Base-by-base conservation (phyloP, 2,888 invertebrate genomes). In the Ferdinandea cuprea region DNA sequence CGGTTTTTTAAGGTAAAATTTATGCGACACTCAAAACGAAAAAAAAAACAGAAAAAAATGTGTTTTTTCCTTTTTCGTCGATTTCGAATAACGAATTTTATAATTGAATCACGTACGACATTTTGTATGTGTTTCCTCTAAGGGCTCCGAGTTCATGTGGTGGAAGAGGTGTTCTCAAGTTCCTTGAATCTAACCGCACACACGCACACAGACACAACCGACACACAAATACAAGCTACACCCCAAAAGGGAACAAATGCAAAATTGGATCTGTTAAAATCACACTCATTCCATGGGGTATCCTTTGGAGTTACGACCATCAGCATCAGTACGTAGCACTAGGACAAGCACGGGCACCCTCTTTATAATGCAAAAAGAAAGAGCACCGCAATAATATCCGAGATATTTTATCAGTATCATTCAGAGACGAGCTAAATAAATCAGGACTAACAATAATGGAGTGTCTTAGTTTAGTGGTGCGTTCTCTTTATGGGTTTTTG, bases 61-160 rank as follows among this genome's bases (percentile, higher is more conserved):
- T n/a, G n/a, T n/a, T n/a, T n/a, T n/a, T n/a, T n/a, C 17, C 8
- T 44, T 81, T 74, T 74, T 74, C 58, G 56, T 74, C 65, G 73
- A 74, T 74, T 58, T 25, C 65, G 56, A 65, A 74, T 74, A 74
- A 74, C 56, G 73, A 50, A 56, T 66, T 89, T 89, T 90, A 89
- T 89, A 89, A 89, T 90, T 89, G 89, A 89, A 90, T 89, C 89
- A 89, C 89, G 89, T 90, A 89, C 89, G 88, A 88, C 88, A 87
- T 87, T 89, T 88, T 89, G 81, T 86, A 85, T 77, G 59, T 81
- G 59, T 52, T 71, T 50, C 40, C 68, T 42, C 25, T 15, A 19
- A 19, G 46, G 44, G 42, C 37, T 37, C 8, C 40, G 7, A 30
- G 21, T 54, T 19, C 46, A 40, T 46, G 3, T 19, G 6, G 3